Evolutionary conservation across 2,797 vertebrate species (phyloP).

Genomic region (Sebastes goodei): DNA sequence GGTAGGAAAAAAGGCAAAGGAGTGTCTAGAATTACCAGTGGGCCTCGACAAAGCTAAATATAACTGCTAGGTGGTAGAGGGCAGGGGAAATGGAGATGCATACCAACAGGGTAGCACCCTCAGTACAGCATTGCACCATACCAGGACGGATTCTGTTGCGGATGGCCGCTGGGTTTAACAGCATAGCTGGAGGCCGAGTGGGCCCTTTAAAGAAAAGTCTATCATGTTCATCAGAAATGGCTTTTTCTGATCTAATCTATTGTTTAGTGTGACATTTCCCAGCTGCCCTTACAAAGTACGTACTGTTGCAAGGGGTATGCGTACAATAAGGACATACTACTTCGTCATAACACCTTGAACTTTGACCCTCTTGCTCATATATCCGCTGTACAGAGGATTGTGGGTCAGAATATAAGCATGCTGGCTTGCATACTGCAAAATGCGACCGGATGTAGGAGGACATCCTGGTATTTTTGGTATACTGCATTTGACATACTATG

Average conservation of each 20-base stretch:
- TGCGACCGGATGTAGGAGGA: no score
- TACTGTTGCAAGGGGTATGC: no score
- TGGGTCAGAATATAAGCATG: no score
- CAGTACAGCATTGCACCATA: slow-evolving; percentile 10
- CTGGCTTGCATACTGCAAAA: no score
- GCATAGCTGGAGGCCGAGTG: neutral
- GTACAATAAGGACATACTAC: no score
- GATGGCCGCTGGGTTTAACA: neutral
- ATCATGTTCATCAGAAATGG: neutral
- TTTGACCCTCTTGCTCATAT: no score
- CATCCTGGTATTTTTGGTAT: no score
- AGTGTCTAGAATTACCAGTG: slow-evolving; percentile 64
- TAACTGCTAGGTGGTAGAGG: slow-evolving; percentile 55
- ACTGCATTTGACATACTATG: no score
- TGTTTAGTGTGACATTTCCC: neutral
- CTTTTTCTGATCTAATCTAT: neutral
- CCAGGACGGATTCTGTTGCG: slow-evolving; percentile 16
- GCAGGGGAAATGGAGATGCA: slow-evolving; percentile 60
- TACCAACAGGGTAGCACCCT: slow-evolving; percentile 39
- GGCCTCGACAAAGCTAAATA: slow-evolving; percentile 70
- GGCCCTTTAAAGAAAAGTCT: neutral
- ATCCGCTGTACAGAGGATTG: no score
- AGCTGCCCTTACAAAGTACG: no score
- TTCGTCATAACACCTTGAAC: no score
- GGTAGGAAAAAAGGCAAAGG: slow-evolving; percentile 16